Base-by-base conservation (phyloP, 2,113 vertebrate species). In the Lophura nycthemera region DNA sequence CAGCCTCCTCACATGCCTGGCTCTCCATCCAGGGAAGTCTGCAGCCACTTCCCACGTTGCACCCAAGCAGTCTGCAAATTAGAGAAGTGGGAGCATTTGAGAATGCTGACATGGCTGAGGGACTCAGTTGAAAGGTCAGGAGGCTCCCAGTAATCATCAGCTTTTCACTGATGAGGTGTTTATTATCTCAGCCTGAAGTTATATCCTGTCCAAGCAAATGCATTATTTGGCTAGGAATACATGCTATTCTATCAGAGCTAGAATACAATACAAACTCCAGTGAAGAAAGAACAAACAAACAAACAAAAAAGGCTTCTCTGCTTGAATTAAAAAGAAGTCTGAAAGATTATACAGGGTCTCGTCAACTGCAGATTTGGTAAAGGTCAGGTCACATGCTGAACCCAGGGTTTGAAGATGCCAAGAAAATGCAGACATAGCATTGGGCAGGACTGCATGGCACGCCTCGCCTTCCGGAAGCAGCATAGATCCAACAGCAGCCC, bases 101-200 rank as follows among this genome's bases (percentile, higher is more conserved):
- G 80, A 87, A 91, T 65, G 72, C 29, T 80, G 82, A 84, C 50
- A 73, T 3, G 38, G 87, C 78, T 77, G 56, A 77, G 25, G 73
- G 56, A 61, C 40, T 45, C 60, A 59, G 50, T 40, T 94, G 67
- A 95, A 96, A 93, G 81, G 91, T 93, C 95, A 96, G 56, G 67
- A 95, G 72, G 89, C 92, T 95, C 69, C 52, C 91, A 91, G 60
- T 71, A 93, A 95, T 45, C 82, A 94, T 43, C 91, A 95, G 75
- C 87, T 95, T 92, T 83, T 92, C 87, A 87, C 91, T 92, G 91
- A 91, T 83, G 79, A 96, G 75, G 78, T 92, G 94, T 95, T 94
- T 95, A 94, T 91, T 93, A 77, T 69, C 75, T 74, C 89, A 92
- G 60, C 38, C 82, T 75, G 15, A 82, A 72, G 56, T 71, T 47